Evolutionary conservation across 2,888 invertebrate species (phyloP), one percentile per base, ranked within the genome.

Genomic region (Drosophila subquinaria): DNA sequence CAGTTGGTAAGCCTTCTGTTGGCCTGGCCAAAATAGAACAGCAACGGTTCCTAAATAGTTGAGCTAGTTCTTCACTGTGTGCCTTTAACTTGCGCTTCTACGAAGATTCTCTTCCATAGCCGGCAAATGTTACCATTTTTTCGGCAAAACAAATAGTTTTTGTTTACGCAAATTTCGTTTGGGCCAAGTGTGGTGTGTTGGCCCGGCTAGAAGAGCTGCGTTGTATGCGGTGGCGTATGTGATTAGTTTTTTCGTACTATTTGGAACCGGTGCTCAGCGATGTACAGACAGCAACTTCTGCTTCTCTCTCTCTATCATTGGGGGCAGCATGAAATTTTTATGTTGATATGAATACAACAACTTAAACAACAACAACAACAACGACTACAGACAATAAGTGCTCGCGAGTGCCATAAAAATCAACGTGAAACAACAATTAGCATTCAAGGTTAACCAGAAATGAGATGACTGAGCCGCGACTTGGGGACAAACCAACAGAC

Each of bases 181-280:
- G 59, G 59, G 35, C 11, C 35, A 20, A 36, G 35, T 23, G 38
- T 47, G 38, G 38, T 2, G 5, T 30, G 13, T 47, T 43, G 52
- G 51, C 17, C 74, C 81, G 82, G 81, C 88, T 84, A 89, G 84
- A 79, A 51, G 36, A 73, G 60, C 40, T 52, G 57, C 52, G 57
- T 27, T 40, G 70, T 55, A 57, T 76, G 48, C 53, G 82, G 56
- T 33, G 63, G 69, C 74, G 82, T 81, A 87, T 89, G 83, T 89
- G 89, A 90, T 89, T 89, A 89, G 91, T 90, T 89, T 89, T 87
- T 91, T 91, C 89, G 89, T 91, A 90, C 90, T 90, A 90, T 90
- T 83, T 88, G 78, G 78, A 85, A 78, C 83, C 87, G 92, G 92
- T 82, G 81, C 66, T 50, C 92, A 91, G 90, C 70, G 51, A 52